Percentiles rank a stretch among this genome's conserved stretches.
Conservation (phyloP, 2,797 vertebrate species). For the Dermochelys coriacea region DNA sequence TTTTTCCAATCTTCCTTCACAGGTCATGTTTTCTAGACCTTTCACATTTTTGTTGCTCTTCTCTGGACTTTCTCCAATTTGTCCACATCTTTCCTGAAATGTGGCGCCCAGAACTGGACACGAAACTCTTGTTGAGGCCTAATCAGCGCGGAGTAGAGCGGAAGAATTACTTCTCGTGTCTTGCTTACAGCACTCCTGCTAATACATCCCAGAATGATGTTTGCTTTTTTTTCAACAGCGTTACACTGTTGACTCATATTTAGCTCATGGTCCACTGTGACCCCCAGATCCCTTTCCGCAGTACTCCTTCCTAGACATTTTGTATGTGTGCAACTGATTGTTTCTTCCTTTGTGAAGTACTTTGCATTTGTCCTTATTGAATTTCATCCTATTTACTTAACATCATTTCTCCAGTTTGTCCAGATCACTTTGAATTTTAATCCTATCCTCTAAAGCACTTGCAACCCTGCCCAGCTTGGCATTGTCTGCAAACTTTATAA, state of each 20-base stretch:
- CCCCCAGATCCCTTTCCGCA: too few species aligned
- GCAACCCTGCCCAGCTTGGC: neutral
- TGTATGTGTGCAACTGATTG: too few species aligned
- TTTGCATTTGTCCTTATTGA: too few species aligned
- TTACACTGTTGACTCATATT: neutral
- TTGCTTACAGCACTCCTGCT: neutral
- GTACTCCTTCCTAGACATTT: neutral
- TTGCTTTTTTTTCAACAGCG: neutral
- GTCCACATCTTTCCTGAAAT: neutral
- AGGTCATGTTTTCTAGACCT: too few species aligned
- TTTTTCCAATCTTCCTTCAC: neutral
- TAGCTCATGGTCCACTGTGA: neutral
- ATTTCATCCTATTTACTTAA: neutral
- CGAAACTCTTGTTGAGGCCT: neutral
- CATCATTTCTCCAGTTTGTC: neutral
- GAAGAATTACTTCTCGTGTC: neutral
- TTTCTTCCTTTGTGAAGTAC: too few species aligned
- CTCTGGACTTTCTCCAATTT: neutral
- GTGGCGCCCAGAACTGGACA: neutral
- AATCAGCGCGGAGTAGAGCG: fast-evolving
- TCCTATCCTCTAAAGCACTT: neutral
- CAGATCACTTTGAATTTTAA: neutral
- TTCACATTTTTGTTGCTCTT: neutral
- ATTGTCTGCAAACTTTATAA: neutral
- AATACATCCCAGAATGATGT: neutral